These are phyloP conservation scores for Saccopteryx leptura DNA, from an alignment of 2,113 vertebrate genomes.

Conservation along the genomic window DNA sequence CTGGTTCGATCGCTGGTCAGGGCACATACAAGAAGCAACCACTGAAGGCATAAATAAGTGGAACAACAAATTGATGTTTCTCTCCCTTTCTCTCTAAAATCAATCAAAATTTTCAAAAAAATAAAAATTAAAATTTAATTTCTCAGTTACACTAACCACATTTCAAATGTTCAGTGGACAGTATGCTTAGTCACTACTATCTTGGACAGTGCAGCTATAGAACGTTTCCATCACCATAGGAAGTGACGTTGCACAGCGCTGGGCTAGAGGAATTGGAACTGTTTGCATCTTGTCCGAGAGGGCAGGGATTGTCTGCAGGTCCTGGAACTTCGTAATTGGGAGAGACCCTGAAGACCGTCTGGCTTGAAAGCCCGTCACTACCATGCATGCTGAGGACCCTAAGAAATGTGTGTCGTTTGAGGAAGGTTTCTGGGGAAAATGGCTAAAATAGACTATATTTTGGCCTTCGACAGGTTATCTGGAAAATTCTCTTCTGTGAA, in stretches of 20 bases:
- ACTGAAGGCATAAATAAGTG: too few relatives aligned
- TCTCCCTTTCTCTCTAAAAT: too few relatives aligned
- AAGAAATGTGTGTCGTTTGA: neutral
- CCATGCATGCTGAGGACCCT: neutral
- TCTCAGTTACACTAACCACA: neutral
- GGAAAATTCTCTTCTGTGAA: neutral
- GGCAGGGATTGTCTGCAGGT: neutral
- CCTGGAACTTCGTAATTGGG: neutral
- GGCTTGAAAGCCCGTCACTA: neutral
- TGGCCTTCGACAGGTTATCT: neutral
- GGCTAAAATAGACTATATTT: constrained; percentile 24
- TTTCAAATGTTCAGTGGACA: neutral
- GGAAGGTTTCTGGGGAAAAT: neutral
- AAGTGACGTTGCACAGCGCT: neutral
- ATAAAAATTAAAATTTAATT: neutral
- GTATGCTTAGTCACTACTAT: neutral
- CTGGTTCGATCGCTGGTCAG: too few relatives aligned
- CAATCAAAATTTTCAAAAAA: neutral
- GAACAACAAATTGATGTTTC: too few relatives aligned
- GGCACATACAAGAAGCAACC: too few relatives aligned
- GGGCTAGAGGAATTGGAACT: neutral
- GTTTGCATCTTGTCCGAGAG: neutral
- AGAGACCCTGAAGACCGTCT: neutral
- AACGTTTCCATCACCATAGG: neutral
- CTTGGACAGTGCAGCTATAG: neutral